Base-by-base conservation (phyloP, 2,888 invertebrate species). In the Heteropelma amictum region DNA sequence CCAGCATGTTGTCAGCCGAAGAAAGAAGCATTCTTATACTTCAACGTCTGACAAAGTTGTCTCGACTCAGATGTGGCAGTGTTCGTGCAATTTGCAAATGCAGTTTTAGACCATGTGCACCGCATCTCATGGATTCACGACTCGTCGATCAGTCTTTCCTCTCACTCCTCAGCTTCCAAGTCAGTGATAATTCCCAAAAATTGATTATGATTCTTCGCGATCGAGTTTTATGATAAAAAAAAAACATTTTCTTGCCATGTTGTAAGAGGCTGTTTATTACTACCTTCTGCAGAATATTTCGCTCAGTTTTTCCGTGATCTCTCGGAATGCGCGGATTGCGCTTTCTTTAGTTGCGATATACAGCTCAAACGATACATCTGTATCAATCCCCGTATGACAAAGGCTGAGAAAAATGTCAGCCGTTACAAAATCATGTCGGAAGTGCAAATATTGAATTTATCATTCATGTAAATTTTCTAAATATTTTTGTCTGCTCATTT, bases 101-200 rank as follows among this genome's bases (percentile, higher is more conserved):
- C 80, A 67, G 71, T 79, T 69, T 58, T 74, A 75, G 78, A 72
- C 73, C 72, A 76, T 67, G 69, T 78, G 79, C 71, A 71, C 76
- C 71, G 76, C 76, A 76, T 70, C 60, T 51, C 58, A 63, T 42
- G 58, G 70, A 33, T 14, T 68, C 19, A 38, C n/a, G n/a, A 38
- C 67, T 70, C 67, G 65, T 77, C 67, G 77, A 75, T 47, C 58
- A 72, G 40, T 28, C 26, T 63, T 38, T 26, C 30, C 42, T 19
- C 5, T 19, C 38, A 21, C 7, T 23, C 17, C 6, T 19, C 4
- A 38, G 2, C 7, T 12, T 23, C 2, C 8, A 10, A 23, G 10
- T 8, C 19, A 38, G 14, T 14, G 17, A 60, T 30, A 26, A 56
- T 40, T 40, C 8, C 26, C 40, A 7, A 26, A 56, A 26, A 14